Conservation (phyloP, 2,113 vertebrate species). For the Ascaphus truei region DNA sequence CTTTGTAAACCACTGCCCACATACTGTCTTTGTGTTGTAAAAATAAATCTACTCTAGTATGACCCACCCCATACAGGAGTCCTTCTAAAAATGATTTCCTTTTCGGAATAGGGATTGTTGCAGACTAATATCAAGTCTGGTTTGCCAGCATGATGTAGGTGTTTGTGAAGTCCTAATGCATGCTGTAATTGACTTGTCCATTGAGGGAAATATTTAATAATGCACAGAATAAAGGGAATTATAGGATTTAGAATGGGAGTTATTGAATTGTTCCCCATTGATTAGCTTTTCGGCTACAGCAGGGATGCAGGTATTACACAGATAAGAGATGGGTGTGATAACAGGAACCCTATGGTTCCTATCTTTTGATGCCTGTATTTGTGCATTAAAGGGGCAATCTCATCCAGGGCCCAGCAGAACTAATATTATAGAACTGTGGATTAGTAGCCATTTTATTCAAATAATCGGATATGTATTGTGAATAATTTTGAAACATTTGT, state of each 20-base stretch:
- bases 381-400: too few species aligned
- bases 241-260: constrained; percentile 22
- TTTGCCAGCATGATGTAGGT: constrained; percentile 8
- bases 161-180: constrained; percentile 16
- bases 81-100: constrained; percentile 4
- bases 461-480: too few species aligned
- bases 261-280: constrained; percentile 21
- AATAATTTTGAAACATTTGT: too few species aligned
- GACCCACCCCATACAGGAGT: constrained; percentile 6
- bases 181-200: constrained; percentile 25
- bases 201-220: constrained; percentile 18
- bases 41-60: neutral
- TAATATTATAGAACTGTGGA: too few species aligned
- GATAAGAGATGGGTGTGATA: neutral
- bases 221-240: constrained; percentile 18
- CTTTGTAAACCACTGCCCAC: too few species aligned
- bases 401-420: too few species aligned
- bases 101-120: neutral
- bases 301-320: constrained; percentile 3
- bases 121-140: constrained; percentile 1
- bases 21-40: neutral
- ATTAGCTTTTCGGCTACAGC: constrained; percentile 3
- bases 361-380: too few species aligned
- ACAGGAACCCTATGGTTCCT: neutral
- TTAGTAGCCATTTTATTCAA: too few species aligned